These are phyloP conservation scores for Osmerus eperlanus DNA, from an alignment of 2,113 vertebrate genomes.

Conservation along the genomic window DNA sequence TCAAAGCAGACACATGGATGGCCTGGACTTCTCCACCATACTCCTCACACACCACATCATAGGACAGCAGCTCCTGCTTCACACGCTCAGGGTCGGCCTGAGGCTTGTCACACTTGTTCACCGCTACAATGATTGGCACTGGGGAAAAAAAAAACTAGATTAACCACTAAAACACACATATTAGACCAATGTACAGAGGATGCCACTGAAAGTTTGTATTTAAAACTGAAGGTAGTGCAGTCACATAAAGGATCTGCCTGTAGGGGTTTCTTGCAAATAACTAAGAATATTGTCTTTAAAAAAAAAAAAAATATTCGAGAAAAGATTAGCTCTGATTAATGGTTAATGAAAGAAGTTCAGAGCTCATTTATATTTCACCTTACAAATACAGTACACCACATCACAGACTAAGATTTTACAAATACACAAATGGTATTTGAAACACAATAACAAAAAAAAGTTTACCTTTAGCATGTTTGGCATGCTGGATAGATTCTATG, in stretches of 20 bases:
- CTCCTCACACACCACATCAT: slow-evolving; percentile 89
- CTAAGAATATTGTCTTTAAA: no score
- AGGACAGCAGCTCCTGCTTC: slow-evolving; percentile 82
- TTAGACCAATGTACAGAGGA: not conserved
- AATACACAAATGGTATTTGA: no score
- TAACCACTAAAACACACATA: not conserved
- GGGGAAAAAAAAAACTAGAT: not conserved
- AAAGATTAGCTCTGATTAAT: no score
- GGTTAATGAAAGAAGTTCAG: no score
- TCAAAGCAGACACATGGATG: slow-evolving; percentile 86
- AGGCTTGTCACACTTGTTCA: slow-evolving; percentile 94
- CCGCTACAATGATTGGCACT: slow-evolving; percentile 91
- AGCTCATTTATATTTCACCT: no score
- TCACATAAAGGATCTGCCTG: not conserved
- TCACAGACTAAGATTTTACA: not conserved
- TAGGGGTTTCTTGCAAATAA: not conserved
- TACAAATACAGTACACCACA: not conserved
- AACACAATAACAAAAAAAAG: not conserved
- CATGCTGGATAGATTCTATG: slow-evolving; percentile 88
- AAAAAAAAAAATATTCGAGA: no score
- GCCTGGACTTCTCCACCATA: slow-evolving; percentile 92
- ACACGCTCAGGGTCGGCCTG: slow-evolving; percentile 83
- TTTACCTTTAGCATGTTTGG: slow-evolving; percentile 81
- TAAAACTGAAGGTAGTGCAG: not conserved
- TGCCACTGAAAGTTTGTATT: not conserved